These are phyloP conservation scores for Agriotes lineatus DNA, from an alignment of 2,888 invertebrate genomes.

Conservation along the genomic window DNA sequence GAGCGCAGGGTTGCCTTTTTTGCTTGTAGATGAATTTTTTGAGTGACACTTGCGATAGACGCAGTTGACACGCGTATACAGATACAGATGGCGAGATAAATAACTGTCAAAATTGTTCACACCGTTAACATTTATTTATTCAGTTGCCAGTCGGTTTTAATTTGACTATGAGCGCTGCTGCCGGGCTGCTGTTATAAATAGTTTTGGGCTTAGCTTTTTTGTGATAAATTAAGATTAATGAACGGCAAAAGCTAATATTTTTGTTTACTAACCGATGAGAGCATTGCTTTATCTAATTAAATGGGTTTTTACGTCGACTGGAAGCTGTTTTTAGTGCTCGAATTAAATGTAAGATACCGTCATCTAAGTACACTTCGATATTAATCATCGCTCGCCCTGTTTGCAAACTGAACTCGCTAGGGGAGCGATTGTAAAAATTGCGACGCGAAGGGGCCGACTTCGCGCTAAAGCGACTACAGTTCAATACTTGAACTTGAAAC, in stretches of 20 bases:
- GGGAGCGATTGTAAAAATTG: not conserved
- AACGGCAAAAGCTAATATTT: slow-evolving; percentile 45
- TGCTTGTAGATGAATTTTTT: slow-evolving; percentile 14
- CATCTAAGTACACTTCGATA: slow-evolving; percentile 16
- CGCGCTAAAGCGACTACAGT: slow-evolving; percentile 24
- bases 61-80: slow-evolving; percentile 45
- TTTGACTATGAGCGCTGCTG: slow-evolving; percentile 33
- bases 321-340: slow-evolving; percentile 12
- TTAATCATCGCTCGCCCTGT: slow-evolving; percentile 16
- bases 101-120: slow-evolving; percentile 52
- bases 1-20: not conserved
- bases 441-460: slow-evolving; percentile 5
- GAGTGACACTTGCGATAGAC: slow-evolving; percentile 21
- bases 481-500: slow-evolving; percentile 28
- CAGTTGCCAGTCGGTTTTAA: slow-evolving; percentile 51
- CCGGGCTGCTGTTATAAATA: slow-evolving; percentile 39
- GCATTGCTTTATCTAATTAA: slow-evolving; percentile 35
- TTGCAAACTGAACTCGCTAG: slow-evolving; percentile 3
- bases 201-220: slow-evolving; percentile 35
- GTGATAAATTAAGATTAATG: slow-evolving; percentile 50
- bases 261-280: slow-evolving; percentile 46
- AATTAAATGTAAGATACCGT: slow-evolving; percentile 23
- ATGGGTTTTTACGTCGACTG: slow-evolving; percentile 31
- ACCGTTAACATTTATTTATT: slow-evolving; percentile 52
- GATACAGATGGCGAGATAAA: slow-evolving; percentile 47